These are phyloP conservation scores for Ornithoptera priamus DNA, from an alignment of 2,888 invertebrate species.

Conservation along the genomic window DNA sequence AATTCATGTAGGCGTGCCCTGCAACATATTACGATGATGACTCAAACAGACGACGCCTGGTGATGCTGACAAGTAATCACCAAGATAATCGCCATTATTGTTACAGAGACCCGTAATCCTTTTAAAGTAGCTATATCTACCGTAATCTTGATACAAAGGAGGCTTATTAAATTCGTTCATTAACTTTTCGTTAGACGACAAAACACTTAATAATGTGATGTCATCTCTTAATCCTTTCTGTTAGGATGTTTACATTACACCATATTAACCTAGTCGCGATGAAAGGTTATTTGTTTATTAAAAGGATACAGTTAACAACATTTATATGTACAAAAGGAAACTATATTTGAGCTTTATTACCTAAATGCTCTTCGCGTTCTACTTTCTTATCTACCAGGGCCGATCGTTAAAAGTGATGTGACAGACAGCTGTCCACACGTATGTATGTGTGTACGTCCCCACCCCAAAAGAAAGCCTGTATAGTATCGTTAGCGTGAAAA, in stretches of 20 bases:
- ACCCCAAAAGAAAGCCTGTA: constrained; percentile 33
- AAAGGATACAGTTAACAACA: neutral
- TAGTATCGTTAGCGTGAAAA: constrained; percentile 37
- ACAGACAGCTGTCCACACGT: constrained; percentile 25
- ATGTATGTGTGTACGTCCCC: constrained; percentile 9
- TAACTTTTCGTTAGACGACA: constrained; percentile 40
- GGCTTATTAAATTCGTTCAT: constrained; percentile 63
- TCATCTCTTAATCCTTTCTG: neutral
- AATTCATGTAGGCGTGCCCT: constrained; percentile 48
- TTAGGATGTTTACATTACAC: no score
- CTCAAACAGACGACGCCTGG: constrained; percentile 46
- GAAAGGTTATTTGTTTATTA: neutral
- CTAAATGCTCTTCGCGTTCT: neutral
- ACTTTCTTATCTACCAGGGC: constrained; percentile 9
- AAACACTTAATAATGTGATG: neutral
- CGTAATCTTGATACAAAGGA: constrained; percentile 56
- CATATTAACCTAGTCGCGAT: neutral
- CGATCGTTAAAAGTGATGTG: constrained; percentile 20
- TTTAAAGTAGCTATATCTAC: constrained; percentile 63
- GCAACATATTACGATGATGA: constrained; percentile 69
- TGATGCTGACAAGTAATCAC: constrained; percentile 66
- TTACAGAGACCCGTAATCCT: constrained; percentile 65
- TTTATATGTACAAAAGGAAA: neutral
- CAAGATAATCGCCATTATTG: constrained; percentile 67
- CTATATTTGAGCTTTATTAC: neutral